Conservation (phyloP, 2,888 invertebrate species). For the Acleris sparsana region DNA sequence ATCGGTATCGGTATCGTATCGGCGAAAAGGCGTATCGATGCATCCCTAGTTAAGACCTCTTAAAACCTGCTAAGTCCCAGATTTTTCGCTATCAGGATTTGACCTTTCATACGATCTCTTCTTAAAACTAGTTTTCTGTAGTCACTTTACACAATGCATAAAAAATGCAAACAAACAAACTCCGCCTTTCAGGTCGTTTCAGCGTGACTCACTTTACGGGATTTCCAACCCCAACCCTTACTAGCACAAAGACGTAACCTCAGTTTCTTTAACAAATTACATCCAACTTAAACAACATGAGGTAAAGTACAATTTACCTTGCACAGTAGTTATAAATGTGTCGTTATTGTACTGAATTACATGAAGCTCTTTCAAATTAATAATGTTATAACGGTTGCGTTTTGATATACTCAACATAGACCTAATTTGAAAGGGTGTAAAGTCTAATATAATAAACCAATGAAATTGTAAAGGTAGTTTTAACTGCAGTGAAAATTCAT, state of each 20-base stretch:
- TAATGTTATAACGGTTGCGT: neutral
- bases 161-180: neutral
- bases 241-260: slow-evolving; percentile 15
- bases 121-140: too few species aligned
- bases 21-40: too few species aligned
- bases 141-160: too few species aligned
- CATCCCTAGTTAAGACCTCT: too few species aligned
- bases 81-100: too few species aligned
- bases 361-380: neutral
- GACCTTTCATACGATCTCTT: too few species aligned
- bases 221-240: slow-evolving; percentile 19
- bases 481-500: slow-evolving; percentile 22
- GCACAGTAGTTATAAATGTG: neutral
- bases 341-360: neutral
- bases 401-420: neutral
- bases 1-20: too few species aligned
- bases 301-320: slow-evolving; percentile 4
- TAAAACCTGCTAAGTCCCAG: too few species aligned
- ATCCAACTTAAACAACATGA: neutral
- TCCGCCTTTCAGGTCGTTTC: slow-evolving; percentile 13
- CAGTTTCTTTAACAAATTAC: neutral
- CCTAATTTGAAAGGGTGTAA: neutral
- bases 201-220: slow-evolving; percentile 38
- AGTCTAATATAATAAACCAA: neutral
- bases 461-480: neutral